Conservation (phyloP, 2,113 vertebrate species). For the Coreoperca whiteheadi region DNA sequence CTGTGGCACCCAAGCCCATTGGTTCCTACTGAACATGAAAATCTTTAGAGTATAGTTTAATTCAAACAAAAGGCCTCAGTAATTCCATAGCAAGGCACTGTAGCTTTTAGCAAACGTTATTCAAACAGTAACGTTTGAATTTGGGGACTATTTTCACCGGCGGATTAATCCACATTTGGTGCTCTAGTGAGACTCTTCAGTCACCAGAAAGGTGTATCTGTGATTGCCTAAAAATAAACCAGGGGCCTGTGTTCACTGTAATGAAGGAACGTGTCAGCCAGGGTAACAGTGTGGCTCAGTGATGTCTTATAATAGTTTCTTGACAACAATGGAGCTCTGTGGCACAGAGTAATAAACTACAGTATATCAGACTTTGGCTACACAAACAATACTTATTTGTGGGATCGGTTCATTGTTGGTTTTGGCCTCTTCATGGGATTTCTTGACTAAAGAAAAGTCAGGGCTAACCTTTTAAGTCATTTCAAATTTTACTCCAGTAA, state of each 20-base stretch:
- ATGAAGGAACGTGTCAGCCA: background rate
- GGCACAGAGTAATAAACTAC: no score
- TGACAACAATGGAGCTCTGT: no score
- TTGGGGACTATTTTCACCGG: background rate
- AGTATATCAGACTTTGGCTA: no score
- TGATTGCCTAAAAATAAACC: background rate
- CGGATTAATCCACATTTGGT: constrained; percentile 5
- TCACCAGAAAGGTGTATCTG: background rate
- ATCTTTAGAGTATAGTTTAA: background rate
- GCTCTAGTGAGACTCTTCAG: background rate
- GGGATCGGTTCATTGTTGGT: background rate
- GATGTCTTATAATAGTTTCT: background rate
- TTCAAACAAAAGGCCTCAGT: background rate
- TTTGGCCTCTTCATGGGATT: background rate
- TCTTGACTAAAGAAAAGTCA: background rate
- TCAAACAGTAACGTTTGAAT: background rate
- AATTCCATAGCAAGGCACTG: background rate
- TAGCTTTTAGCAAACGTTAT: background rate
- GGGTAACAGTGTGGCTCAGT: background rate
- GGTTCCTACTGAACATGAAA: background rate
- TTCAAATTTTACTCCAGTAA: background rate
- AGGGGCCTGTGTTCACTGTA: background rate
- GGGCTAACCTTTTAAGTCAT: background rate
- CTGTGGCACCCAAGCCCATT: background rate
- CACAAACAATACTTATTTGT: no score